Conservation (phyloP, 2,888 invertebrate species). For the Sisyra nigra region DNA sequence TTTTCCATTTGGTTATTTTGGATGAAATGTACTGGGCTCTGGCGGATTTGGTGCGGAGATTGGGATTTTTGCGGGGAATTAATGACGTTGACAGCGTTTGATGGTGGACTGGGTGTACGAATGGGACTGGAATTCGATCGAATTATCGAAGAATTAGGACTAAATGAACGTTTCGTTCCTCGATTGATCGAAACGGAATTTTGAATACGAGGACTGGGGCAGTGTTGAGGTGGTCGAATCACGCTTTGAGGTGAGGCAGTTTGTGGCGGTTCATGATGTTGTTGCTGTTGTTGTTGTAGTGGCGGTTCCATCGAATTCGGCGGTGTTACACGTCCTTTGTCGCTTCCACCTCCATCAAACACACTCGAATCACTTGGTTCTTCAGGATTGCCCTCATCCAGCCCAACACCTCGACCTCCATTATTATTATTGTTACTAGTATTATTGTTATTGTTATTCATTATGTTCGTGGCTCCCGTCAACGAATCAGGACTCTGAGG, state of each 20-base stretch:
- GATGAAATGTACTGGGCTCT: neutral
- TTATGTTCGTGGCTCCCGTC: conserved; percentile 25
- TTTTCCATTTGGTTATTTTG: too few relatives aligned
- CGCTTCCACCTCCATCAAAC: conserved; percentile 32
- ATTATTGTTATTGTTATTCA: conserved; percentile 12
- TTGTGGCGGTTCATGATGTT: conserved; percentile 4
- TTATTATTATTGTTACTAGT: conserved; percentile 25
- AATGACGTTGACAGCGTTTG: conserved; percentile 19
- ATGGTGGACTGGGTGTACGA: conserved; percentile 27
- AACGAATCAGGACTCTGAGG: conserved; percentile 36
- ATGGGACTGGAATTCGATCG: conserved; percentile 23
- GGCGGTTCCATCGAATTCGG: conserved; percentile 23
- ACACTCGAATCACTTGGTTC: conserved; percentile 34
- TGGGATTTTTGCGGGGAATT: neutral
- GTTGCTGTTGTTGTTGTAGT: neutral
- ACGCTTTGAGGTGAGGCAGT: conserved; percentile 6
- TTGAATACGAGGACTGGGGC: conserved; percentile 3
- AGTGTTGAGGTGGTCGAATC: conserved; percentile 6
- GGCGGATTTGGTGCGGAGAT: conserved; percentile 10
- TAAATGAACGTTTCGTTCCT: conserved; percentile 22
- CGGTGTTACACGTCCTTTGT: conserved; percentile 19
- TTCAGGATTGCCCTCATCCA: conserved; percentile 16
- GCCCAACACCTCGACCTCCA: conserved; percentile 30
- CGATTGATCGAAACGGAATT: conserved; percentile 10
- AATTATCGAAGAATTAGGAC: conserved; percentile 21